Conservation (phyloP, 2,113 vertebrate genomes). For the Speoplatyrhinus poulsoni region DNA sequence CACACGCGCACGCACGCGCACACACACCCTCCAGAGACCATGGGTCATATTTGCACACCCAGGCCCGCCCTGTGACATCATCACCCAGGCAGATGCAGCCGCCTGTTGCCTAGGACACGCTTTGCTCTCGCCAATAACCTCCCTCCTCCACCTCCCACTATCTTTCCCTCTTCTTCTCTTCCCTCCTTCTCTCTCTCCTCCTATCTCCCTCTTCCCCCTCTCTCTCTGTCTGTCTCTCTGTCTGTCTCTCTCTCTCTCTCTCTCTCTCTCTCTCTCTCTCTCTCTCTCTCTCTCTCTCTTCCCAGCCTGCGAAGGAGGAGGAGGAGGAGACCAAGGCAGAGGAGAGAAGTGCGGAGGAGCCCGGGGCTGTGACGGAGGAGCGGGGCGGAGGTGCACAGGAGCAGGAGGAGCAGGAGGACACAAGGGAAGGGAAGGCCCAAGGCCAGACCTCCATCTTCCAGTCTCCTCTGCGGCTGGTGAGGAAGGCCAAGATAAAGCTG, state of each 20-base stretch:
- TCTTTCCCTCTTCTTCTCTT: too few species aligned
- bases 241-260: not conserved
- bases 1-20: constrained; percentile 10
- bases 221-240: not conserved
- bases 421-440: constrained; percentile 76
- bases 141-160: too few species aligned
- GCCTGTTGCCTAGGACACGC: too few species aligned
- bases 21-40: constrained; percentile 40
- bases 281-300: not conserved
- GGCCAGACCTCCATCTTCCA: constrained; percentile 74
- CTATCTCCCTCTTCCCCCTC: not conserved
- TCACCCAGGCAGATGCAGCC: too few species aligned
- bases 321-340: constrained; percentile 80
- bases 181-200: too few species aligned
- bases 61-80: constrained; percentile 71
- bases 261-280: not conserved
- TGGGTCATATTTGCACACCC: constrained; percentile 42
- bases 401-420: constrained; percentile 51
- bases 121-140: too few species aligned
- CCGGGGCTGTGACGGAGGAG: constrained; percentile 62
- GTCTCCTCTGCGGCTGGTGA: constrained; percentile 79
- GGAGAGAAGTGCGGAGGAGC: constrained; percentile 59
- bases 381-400: constrained; percentile 46
- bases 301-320: constrained; percentile 82
- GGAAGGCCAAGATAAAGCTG: constrained; percentile 86